Evolutionary conservation across 2,797 vertebrate species (phyloP).

Genomic region (Cryptoprocta ferox): DNA sequence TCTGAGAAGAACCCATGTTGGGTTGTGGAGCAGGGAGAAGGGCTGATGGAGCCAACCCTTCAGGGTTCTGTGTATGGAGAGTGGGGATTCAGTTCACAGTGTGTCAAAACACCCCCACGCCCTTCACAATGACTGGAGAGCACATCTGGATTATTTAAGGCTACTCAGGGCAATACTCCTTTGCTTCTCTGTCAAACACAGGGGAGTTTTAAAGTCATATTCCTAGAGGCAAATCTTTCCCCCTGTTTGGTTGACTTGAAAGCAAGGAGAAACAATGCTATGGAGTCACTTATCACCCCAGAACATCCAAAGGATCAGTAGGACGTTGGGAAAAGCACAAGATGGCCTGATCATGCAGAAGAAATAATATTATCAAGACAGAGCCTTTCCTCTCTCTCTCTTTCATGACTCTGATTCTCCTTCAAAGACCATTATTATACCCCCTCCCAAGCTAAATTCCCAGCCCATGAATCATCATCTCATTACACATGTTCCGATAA

Average conservation of each 20-base stretch:
- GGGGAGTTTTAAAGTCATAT: background rate
- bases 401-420: background rate
- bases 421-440: background rate
- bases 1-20: background rate
- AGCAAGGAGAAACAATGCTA: background rate
- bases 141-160: background rate
- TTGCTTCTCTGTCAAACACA: background rate
- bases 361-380: background rate
- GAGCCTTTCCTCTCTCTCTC: background rate
- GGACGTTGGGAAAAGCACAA: background rate
- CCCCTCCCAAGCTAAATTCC: background rate
- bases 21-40: background rate
- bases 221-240: background rate
- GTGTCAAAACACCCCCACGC: background rate
- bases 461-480: background rate
- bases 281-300: background rate
- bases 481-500: background rate
- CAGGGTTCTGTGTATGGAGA: background rate
- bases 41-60: background rate
- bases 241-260: background rate
- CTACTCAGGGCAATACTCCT: background rate
- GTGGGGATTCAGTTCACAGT: background rate
- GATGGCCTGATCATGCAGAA: background rate
- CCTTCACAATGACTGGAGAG: background rate
- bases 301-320: background rate